phyloP scores from a whole-genome alignment of 2,888 invertebrate species.

The Acleris literana region DNA sequence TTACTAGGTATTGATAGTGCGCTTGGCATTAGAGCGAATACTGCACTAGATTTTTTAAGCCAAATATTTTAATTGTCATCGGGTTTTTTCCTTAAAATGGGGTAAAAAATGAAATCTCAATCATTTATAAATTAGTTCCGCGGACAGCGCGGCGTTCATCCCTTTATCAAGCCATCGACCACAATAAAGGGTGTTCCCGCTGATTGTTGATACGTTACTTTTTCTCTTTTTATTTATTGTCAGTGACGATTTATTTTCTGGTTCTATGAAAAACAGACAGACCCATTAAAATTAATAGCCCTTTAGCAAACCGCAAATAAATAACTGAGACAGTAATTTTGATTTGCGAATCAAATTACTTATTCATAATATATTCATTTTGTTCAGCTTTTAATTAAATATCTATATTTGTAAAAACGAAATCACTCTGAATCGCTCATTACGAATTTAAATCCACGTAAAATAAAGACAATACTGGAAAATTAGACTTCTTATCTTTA shows the following conservation, averaged over 20 bases:
- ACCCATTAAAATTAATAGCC: constrained; percentile 59
- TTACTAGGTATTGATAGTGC: no score
- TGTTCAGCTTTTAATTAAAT: background rate
- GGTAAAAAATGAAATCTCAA: constrained; percentile 78
- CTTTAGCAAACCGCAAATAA: constrained; percentile 58
- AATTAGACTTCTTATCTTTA: no score
- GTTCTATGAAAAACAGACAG: constrained; percentile 53
- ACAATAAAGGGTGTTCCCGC: constrained; percentile 72
- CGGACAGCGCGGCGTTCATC: constrained; percentile 79
- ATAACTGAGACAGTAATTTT: constrained; percentile 27
- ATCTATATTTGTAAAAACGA: no score
- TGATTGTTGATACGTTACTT: constrained; percentile 67
- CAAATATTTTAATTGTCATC: constrained; percentile 6
- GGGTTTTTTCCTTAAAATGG: constrained; percentile 45
- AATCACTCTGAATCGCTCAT: no score
- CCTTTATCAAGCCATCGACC: constrained; percentile 80
- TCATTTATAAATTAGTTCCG: constrained; percentile 82
- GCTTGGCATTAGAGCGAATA: no score
- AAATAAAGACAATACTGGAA: no score
- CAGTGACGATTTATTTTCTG: constrained; percentile 66
- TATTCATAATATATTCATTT: background rate
- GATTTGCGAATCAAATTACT: background rate
- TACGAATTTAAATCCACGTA: no score
- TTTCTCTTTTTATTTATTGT: constrained; percentile 66
- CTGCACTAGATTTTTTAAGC: background rate